Base-by-base conservation (phyloP, 2,797 vertebrate species). In the Simalia tracyae region DNA sequence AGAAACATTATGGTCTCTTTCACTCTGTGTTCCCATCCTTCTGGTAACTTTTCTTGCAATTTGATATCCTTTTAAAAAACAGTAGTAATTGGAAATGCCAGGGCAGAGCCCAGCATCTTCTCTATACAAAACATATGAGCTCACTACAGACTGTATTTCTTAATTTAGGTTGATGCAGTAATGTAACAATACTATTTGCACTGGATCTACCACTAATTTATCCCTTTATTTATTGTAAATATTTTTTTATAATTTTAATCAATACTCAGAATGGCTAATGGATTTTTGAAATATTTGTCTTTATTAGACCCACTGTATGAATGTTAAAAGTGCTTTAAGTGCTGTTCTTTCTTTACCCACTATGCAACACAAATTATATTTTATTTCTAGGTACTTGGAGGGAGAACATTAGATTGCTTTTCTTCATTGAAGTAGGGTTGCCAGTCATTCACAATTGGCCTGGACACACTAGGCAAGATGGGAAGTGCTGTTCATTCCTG, bases 311-410 rank as follows among this genome's bases (percentile, higher is more conserved):
- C 81, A 89, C 1, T 26, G 10, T 84, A 61, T 17, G 10, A 46
- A 31, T 15, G 24, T 63, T 84, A 63, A 56, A 31, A 64, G 17
- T 90, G 56, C 50, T 68, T 57, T 4, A 28, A 64, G 17, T 68
- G 60, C 4, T 66, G 28, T 42, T 42, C 28, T n/a, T 24, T 14
- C 28, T 89, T 56, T 68, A 60, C 54, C 7, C 54, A 60, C 36
- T 54, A 19, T 72, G 19, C 4, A 11, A 22, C 2, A 54, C 94
- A 94, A 60, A 92, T 86, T 81, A 36, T 84, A 68, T 68, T 15
- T 94, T 89, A 57, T 90, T 88, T 89, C 93, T 92, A 86, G 89
- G 57, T 68, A 19, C 42, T 90, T 90, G 91, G 89, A 89, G 92
- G 19, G 36, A 81, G 19, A 42, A 42, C 19, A 42, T 76, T 76